phyloP scores from a whole-genome alignment of 2,797 vertebrate genomes.

The Catostomus latipinnis region DNA sequence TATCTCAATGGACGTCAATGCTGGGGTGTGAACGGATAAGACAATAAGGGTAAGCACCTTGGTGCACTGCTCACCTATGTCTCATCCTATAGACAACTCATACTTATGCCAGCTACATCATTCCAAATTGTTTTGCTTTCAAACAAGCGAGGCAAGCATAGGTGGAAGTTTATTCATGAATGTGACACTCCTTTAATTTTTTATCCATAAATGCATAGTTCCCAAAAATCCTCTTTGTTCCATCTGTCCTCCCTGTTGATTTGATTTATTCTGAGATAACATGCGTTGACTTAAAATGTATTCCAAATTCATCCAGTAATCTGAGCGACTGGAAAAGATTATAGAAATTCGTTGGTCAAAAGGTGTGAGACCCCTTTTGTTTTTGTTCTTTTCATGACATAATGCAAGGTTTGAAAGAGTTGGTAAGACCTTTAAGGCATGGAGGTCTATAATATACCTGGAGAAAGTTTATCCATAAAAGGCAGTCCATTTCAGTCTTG shows the following conservation, averaged over 20 bases:
- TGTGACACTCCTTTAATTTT: slow-evolving; percentile 1
- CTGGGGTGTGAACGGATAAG: slow-evolving; percentile 58
- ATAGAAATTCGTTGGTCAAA: no score
- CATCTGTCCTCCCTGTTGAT: not conserved
- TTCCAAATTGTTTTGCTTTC: slow-evolving; percentile 2
- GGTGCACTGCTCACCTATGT: slow-evolving; percentile 14
- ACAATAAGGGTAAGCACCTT: slow-evolving; percentile 47
- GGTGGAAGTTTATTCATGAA: not conserved
- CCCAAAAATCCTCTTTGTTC: not conserved
- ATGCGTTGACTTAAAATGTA: no score
- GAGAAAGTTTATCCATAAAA: no score
- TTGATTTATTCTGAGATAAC: slow-evolving; percentile 1
- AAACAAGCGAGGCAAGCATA: slow-evolving; percentile 35
- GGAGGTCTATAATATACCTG: no score
- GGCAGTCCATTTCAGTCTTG: no score
- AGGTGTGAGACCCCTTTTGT: not conserved
- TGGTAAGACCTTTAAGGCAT: slow-evolving; percentile 5
- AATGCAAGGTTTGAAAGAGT: slow-evolving; percentile 30
- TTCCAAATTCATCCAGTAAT: no score
- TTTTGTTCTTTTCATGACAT: slow-evolving; percentile 32
- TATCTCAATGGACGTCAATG: slow-evolving; percentile 56
- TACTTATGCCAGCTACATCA: not conserved
- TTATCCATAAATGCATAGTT: not conserved
- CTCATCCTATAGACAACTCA: slow-evolving; percentile 42
- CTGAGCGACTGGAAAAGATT: no score